phyloP scores from a whole-genome alignment of 2,888 invertebrate species.

The Carpatolechia fugitivella region DNA sequence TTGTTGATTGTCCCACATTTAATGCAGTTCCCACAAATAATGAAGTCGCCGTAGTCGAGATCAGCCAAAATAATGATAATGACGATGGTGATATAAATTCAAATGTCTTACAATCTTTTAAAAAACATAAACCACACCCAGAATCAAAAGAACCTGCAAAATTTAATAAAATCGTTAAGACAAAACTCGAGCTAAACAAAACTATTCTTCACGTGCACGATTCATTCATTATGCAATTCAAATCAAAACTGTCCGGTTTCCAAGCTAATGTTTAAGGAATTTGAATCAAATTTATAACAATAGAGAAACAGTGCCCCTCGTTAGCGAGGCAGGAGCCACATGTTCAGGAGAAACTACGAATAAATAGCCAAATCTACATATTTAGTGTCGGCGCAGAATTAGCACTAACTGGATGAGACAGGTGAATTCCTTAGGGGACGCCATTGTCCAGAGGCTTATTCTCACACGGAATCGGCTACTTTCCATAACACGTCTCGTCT shows the following conservation, averaged over 20 bases:
- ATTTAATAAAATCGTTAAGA: too few species aligned
- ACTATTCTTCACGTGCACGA: neutral
- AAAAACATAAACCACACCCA: too few species aligned
- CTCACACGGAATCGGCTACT: too few species aligned
- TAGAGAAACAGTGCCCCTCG: slow-evolving; percentile 22
- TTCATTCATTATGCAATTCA: neutral
- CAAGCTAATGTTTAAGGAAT: neutral
- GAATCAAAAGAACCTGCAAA: too few species aligned
- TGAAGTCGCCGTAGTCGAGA: too few species aligned
- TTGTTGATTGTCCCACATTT: too few species aligned
- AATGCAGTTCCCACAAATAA: too few species aligned
- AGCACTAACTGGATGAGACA: neutral
- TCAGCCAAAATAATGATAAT: too few species aligned
- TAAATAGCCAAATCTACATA: slow-evolving; percentile 34
- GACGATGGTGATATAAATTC: too few species aligned
- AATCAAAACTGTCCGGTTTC: neutral
- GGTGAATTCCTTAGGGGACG: neutral
- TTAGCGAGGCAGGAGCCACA: slow-evolving; percentile 36
- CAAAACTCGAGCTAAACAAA: neutral
- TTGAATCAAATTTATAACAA: neutral
- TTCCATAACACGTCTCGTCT: too few species aligned
- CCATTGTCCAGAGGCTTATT: too few species aligned
- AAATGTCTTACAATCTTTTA: too few species aligned
- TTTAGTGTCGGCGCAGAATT: neutral
- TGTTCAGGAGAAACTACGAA: slow-evolving; percentile 27